Conservation (phyloP, 92 coral and sea anemone genomes). For the Galaxea fascicularis region DNA sequence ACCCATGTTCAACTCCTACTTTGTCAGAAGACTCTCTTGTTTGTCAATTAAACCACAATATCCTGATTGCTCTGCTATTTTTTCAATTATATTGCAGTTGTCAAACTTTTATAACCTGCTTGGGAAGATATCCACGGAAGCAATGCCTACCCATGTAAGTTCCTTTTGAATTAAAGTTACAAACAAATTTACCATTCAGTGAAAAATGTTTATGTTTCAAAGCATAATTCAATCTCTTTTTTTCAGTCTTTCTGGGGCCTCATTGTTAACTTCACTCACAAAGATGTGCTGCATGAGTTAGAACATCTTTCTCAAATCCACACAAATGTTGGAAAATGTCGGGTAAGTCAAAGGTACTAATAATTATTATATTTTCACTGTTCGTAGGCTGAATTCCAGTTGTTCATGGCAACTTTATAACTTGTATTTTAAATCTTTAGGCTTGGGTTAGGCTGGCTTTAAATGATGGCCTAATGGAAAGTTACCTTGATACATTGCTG, state of each 20-base stretch:
- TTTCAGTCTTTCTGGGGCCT: slow-evolving; percentile 88
- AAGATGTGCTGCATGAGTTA: slow-evolving; percentile 86
- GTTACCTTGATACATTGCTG: slow-evolving; percentile 92
- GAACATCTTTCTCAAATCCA: slow-evolving; percentile 91
- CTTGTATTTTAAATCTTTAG: slow-evolving; percentile 33
- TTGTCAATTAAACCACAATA: too few species aligned
- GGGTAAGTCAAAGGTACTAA: slow-evolving; percentile 64
- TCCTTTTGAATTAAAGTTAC: background rate
- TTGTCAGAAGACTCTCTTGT: too few species aligned
- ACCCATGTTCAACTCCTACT: too few species aligned
- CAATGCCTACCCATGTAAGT: slow-evolving; percentile 80
- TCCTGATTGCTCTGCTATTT: background rate
- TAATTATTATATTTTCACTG: too few species aligned
- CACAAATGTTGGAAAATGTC: slow-evolving; percentile 89
- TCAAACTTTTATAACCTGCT: slow-evolving; percentile 79
- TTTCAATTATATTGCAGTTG: slow-evolving; percentile 46
- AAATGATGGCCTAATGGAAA: slow-evolving; percentile 95
- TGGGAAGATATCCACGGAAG: slow-evolving; percentile 80
- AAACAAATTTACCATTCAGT: background rate
- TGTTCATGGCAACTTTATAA: too few species aligned
- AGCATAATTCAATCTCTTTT: background rate
- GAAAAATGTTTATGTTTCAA: background rate
- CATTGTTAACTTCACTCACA: slow-evolving; percentile 85
- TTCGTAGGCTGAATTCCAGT: too few species aligned
- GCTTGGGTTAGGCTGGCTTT: slow-evolving; percentile 98